phyloP scores from a whole-genome alignment of 2,888 invertebrate genomes.

The Polymixis lichenea region DNA sequence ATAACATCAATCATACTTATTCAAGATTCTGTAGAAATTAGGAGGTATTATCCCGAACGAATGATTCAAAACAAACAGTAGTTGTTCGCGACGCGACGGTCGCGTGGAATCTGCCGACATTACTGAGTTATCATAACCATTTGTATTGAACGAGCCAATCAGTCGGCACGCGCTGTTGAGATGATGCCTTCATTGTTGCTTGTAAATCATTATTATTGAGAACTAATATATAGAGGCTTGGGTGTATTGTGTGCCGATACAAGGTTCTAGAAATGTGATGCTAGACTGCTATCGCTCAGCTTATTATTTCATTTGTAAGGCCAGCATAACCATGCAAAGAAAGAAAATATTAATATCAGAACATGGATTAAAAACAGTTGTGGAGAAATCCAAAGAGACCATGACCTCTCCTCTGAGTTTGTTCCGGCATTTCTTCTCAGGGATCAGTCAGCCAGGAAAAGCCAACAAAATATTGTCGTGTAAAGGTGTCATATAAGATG shows the following conservation, averaged over 20 bases:
- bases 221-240: slow-evolving; percentile 27
- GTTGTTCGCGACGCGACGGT: slow-evolving; percentile 12
- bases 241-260: not conserved
- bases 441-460: no score
- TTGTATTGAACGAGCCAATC: slow-evolving; percentile 47
- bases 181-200: slow-evolving; percentile 48
- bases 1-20: slow-evolving; percentile 25
- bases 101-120: slow-evolving; percentile 49
- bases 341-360: no score
- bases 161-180: slow-evolving; percentile 37
- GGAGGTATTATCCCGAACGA: slow-evolving; percentile 28
- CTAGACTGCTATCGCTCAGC: not conserved
- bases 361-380: no score
- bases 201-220: slow-evolving; percentile 53
- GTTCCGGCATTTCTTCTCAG: no score
- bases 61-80: slow-evolving; percentile 37
- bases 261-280: slow-evolving; percentile 6
- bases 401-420: no score
- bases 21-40: slow-evolving; percentile 22
- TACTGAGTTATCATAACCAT: slow-evolving; percentile 55
- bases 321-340: not conserved
- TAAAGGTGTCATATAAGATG: no score
- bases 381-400: not conserved
- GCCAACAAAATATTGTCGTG: no score
- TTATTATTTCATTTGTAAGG: not conserved